A percentile compares a stretch with the other conserved stretches of the same genome.
Evolutionary conservation across 2,113 vertebrate species (phyloP).

Genomic region (Barbus barbus): DNA sequence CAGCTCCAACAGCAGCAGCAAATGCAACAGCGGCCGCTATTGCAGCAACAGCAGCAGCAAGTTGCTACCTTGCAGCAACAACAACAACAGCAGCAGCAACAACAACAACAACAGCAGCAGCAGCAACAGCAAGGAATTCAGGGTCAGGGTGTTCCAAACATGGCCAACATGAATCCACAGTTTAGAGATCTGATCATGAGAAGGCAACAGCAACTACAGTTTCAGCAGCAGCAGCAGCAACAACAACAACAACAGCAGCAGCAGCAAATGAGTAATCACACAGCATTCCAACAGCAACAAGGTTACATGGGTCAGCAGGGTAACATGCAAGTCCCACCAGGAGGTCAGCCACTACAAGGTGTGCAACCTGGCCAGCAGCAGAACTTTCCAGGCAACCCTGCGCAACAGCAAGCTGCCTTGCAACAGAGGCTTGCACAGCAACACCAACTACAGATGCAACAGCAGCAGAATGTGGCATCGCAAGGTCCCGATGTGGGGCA

Average conservation of each 20-base stretch:
- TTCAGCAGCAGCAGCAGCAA: constrained; percentile 75
- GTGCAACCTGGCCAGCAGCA: constrained; percentile 74
- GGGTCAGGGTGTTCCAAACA: constrained; percentile 75
- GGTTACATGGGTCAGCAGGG: constrained; percentile 86
- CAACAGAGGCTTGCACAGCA: constrained; percentile 77
- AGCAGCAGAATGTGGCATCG: constrained; percentile 70
- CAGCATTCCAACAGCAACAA: constrained; percentile 90
- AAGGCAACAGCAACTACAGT: constrained; percentile 80
- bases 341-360: constrained; percentile 81
- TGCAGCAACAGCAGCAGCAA: constrained; percentile 79
- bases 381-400: constrained; percentile 72
- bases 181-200: constrained; percentile 89
- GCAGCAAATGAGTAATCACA: constrained; percentile 86
- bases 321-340: constrained; percentile 53
- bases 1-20: constrained; percentile 78
- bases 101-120: constrained; percentile 65
- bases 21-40: constrained; percentile 44
- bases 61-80: too few relatives aligned
- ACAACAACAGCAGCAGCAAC: constrained; percentile 69
- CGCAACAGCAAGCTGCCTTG: constrained; percentile 76
- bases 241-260: constrained; percentile 81
- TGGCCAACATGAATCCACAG: constrained; percentile 80
- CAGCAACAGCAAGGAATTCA: constrained; percentile 79
- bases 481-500: constrained; percentile 66
- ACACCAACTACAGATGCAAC: constrained; percentile 71